Evolutionary conservation across 2,888 invertebrate genomes (phyloP).

Genomic region (Drosophila kambysellisi): DNA sequence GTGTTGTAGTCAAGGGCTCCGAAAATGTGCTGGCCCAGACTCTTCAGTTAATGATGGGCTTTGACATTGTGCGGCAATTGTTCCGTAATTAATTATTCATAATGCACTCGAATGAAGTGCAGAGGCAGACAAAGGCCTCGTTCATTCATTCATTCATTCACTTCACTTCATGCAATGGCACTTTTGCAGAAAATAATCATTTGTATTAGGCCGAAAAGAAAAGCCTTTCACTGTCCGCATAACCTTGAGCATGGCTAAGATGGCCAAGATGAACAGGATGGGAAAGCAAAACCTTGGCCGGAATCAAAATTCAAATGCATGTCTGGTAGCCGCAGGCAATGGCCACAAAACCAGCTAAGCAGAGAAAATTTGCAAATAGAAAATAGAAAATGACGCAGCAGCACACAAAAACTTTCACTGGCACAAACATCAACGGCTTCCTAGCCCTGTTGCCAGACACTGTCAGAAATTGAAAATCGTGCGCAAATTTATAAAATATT

Average conservation of each 20-base stretch:
- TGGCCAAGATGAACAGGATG: conserved; percentile 11
- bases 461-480: conserved; percentile 74
- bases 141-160: neutral
- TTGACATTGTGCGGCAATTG: conserved; percentile 63
- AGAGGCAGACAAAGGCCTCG: conserved; percentile 31
- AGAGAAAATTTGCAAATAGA: conserved; percentile 19
- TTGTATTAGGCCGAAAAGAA: conserved; percentile 27
- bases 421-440: conserved; percentile 6
- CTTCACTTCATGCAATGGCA: conserved; percentile 14
- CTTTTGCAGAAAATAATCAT: conserved; percentile 51
- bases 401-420: conserved; percentile 47
- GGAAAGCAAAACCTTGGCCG: conserved; percentile 21
- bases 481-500: conserved; percentile 76
- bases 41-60: conserved; percentile 68
- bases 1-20: conserved; percentile 23
- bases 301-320: conserved; percentile 69
- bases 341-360: conserved; percentile 30
- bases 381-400: conserved; percentile 35
- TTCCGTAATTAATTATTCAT: conserved; percentile 72
- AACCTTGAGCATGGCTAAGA: conserved; percentile 35
- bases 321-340: conserved; percentile 67
- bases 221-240: conserved; percentile 59
- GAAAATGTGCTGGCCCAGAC: conserved; percentile 19
- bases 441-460: conserved; percentile 27
- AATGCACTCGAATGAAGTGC: conserved; percentile 58